Evolutionary conservation across 2,888 invertebrate species (phyloP), one percentile per base, ranked within the genome.

Genomic region (Andrena hattorfiana): DNA sequence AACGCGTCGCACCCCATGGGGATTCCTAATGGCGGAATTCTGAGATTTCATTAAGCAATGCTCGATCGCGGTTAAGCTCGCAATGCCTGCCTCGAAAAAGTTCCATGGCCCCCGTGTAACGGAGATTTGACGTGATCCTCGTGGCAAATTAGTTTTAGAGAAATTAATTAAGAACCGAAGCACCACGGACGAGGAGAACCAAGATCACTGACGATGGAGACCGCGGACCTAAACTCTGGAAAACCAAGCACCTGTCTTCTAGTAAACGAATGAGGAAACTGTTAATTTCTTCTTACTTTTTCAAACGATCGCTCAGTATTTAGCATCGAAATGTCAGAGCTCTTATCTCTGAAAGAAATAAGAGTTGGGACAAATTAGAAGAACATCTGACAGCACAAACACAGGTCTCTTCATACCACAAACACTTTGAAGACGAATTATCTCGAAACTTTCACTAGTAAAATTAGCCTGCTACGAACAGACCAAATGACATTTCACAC

Each of bases 111-210:
- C 63, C 59, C 30, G 69, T 28, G 72, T 68, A 72, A 62, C 85
- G 75, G 86, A 90, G 85, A 89, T 87, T 78, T 84, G 69, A 67
- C 82, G 67, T 89, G 86, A 90, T 90, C 86, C 89, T 85, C 83
- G 67, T 63, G 87, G 87, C 89, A 92, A 93, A 93, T 93, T 93
- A 89, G 85, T 89, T 93, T 86, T 87, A 83, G 89, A 89, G 87
- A 91, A 92, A 93, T 93, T 92, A 93, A 93, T 93, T 91, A 92
- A 90, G 91, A 91, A 88, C 78, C 72, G 66, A 70, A 74, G 51
- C 70, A 64, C 63, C 26, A 67, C 10, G 42, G 28, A 54, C 56
- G 72, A 51, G 71, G 73, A 69, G 72, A 83, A 85, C 85, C 89
- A 87, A 89, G 89, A 89, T 87, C 83, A 85, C 77, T 30, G 16